phyloP scores from a whole-genome alignment of 2,113 vertebrate genomes.

The Ptyas mucosa region DNA sequence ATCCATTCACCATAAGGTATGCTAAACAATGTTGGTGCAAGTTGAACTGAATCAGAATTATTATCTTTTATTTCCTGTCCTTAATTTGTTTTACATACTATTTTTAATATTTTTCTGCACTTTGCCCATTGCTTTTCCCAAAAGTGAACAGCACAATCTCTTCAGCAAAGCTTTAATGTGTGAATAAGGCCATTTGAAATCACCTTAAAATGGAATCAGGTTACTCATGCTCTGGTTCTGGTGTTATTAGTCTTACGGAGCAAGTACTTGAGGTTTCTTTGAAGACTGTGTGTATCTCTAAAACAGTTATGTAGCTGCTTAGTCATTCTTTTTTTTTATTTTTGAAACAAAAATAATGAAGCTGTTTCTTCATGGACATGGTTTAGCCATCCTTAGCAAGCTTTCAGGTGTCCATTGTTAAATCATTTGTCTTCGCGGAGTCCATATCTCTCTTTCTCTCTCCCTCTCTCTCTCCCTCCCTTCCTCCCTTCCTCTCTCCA shows the following conservation, averaged over 20 bases:
- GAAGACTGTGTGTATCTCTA: slow-evolving; percentile 20
- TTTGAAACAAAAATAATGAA: slow-evolving; percentile 57
- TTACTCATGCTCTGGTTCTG: neutral
- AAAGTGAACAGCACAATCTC: neutral
- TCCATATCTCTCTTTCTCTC: slow-evolving; percentile 51
- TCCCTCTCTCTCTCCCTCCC: slow-evolving; percentile 38
- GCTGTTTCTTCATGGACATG: slow-evolving; percentile 41
- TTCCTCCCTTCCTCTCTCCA: slow-evolving; percentile 31
- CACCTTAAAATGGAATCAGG: neutral
- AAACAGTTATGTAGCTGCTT: slow-evolving; percentile 7
- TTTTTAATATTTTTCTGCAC: neutral
- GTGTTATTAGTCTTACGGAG: slow-evolving; percentile 19
- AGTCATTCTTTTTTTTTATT: slow-evolving; percentile 12
- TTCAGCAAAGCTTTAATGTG: neutral
- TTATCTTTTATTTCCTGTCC: neutral
- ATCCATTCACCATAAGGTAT: neutral
- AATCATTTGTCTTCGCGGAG: slow-evolving; percentile 55
- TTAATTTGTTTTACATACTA: neutral
- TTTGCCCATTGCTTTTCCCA: neutral
- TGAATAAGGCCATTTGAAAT: neutral
- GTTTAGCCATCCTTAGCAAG: slow-evolving; percentile 52
- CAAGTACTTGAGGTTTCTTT: neutral
- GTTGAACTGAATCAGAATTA: neutral
- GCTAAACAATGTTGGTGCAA: neutral
- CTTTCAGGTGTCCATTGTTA: slow-evolving; percentile 56